Conservation (phyloP, 2,113 vertebrate genomes). For the Hassar affinis region DNA sequence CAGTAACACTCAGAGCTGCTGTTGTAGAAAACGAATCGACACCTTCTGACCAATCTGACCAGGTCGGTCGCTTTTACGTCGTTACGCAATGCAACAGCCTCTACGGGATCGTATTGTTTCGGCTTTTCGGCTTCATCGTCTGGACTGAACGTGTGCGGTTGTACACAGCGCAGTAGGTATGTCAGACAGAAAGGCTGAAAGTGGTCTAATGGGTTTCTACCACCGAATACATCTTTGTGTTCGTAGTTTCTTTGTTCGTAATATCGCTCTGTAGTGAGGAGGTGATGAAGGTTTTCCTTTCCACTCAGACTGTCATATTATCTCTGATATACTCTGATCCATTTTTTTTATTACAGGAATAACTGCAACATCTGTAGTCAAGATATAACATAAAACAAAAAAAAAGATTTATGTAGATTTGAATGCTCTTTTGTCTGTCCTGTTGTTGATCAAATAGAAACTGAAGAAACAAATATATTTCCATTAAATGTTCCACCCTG, state of each 20-base stretch:
- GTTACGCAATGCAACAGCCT: too few relatives aligned
- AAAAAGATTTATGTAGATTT: constrained; percentile 19
- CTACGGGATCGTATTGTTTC: too few relatives aligned
- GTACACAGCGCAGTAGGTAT: background rate
- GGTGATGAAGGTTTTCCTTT: background rate
- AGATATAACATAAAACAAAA: background rate
- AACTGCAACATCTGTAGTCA: background rate
- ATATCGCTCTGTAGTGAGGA: background rate
- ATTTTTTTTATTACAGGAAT: background rate
- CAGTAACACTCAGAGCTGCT: too few relatives aligned
- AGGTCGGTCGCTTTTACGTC: background rate
- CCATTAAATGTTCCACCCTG: background rate
- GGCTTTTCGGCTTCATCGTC: background rate
- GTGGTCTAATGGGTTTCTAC: background rate
- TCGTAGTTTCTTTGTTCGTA: background rate
- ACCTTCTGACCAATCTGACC: background rate
- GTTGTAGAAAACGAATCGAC: background rate
- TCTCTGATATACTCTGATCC: background rate
- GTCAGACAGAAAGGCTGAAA: background rate
- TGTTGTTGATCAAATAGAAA: background rate
- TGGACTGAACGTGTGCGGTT: background rate
- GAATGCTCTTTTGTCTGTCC: background rate
- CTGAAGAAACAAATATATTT: constrained; percentile 22
- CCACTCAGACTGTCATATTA: background rate
- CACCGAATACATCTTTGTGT: background rate